phyloP scores from a whole-genome alignment of 2,888 invertebrate species.

The Philonicus albiceps region DNA sequence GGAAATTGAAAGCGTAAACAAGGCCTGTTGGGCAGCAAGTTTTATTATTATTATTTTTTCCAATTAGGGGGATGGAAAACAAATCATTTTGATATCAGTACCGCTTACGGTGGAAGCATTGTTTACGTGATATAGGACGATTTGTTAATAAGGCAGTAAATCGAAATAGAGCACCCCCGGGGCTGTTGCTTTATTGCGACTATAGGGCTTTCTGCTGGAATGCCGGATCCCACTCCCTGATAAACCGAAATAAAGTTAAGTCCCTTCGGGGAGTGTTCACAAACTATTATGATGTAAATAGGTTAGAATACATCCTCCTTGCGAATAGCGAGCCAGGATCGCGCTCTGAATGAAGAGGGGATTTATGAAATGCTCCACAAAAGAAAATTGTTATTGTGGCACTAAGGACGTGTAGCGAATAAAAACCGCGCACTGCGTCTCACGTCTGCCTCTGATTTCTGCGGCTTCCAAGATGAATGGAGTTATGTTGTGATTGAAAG shows the following conservation, averaged over 20 bases:
- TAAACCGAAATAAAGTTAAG: neutral
- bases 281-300: neutral
- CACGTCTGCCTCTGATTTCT: neutral
- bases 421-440: neutral
- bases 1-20: neutral
- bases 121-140: neutral
- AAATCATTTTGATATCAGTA: neutral
- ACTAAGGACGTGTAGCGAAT: neutral
- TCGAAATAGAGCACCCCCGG: neutral
- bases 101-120: neutral
- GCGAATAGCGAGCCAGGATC: neutral
- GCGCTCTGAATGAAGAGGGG: neutral
- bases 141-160: neutral
- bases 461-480: neutral
- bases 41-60: neutral
- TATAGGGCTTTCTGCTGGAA: neutral
- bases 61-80: neutral
- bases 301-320: neutral
- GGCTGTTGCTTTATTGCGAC: neutral
- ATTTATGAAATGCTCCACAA: neutral
- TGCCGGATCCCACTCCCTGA: neutral
- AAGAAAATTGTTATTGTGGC: neutral
- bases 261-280: neutral
- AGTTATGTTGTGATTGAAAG: neutral
- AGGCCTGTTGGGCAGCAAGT: neutral